Percentiles rank a stretch among this genome's conserved stretches.
phyloP scores from a whole-genome alignment of 2,797 vertebrate genomes.

The Gymnocypris eckloni region DNA sequence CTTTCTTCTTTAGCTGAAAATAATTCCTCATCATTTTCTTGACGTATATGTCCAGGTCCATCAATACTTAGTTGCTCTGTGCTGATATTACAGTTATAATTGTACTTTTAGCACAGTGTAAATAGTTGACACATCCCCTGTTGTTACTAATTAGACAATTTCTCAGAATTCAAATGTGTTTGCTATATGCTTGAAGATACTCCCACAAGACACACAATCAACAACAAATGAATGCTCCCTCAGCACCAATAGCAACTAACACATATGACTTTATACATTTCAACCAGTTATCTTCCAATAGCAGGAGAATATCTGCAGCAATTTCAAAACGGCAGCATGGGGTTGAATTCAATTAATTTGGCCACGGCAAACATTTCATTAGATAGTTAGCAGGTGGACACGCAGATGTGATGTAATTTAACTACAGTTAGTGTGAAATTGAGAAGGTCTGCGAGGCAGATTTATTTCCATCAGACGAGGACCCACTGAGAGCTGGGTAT shows the following conservation, averaged over 20 bases:
- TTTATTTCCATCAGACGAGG: constrained; percentile 38
- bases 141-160: constrained; percentile 37
- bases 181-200: not conserved
- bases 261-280: constrained; percentile 13
- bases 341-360: constrained; percentile 57
- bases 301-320: constrained; percentile 33
- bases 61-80: not conserved
- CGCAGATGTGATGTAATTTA: constrained; percentile 46
- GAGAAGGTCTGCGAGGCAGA: constrained; percentile 39
- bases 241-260: not conserved
- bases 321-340: constrained; percentile 45
- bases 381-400: constrained; percentile 54
- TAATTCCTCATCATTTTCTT: not conserved
- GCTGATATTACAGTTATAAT: not conserved
- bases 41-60: not conserved
- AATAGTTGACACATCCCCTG: not conserved
- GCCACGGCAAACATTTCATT: constrained; percentile 54
- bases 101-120: constrained; percentile 5
- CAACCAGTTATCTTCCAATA: constrained; percentile 19
- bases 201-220: not conserved
- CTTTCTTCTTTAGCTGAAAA: not conserved
- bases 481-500: constrained; percentile 22
- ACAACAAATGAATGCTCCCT: not conserved
- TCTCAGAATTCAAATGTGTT: not conserved
- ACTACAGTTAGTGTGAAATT: constrained; percentile 43